Evolutionary conservation across 2,113 vertebrate genomes (phyloP).

Genomic region (Leucoraja erinaceus): DNA sequence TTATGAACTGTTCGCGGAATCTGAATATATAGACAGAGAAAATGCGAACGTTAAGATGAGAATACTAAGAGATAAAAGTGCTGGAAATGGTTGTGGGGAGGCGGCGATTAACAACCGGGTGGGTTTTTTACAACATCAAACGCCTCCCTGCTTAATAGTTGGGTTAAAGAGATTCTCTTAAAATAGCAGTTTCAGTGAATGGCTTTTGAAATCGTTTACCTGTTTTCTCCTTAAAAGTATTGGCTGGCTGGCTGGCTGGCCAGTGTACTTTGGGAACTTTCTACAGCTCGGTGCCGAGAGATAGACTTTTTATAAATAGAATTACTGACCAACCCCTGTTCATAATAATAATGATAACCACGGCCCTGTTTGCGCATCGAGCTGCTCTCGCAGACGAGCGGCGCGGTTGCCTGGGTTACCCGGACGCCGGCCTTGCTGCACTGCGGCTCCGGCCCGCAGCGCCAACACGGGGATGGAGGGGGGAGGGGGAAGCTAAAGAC

Average conservation of each 20-base stretch:
- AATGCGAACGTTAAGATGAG: background rate
- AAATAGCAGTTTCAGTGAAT: background rate
- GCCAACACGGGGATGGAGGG: background rate
- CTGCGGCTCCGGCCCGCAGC: background rate
- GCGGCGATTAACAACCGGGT: background rate
- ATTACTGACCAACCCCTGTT: background rate
- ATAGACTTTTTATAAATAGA: background rate
- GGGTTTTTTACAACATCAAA: background rate
- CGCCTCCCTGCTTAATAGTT: background rate
- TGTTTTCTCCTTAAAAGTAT: background rate
- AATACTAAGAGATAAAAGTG: background rate
- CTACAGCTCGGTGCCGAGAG: background rate
- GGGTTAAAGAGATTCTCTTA: background rate
- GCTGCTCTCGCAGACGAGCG: background rate
- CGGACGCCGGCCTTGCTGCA: conserved; percentile 18
- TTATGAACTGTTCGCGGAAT: background rate
- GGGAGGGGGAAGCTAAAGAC: background rate
- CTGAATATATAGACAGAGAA: background rate
- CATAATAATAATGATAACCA: background rate
- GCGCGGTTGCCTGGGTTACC: background rate
- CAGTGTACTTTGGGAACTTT: background rate
- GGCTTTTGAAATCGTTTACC: background rate
- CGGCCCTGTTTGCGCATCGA: background rate
- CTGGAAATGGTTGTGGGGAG: background rate
- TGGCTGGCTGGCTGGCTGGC: background rate